A percentile compares a stretch with the other conserved stretches of the same genome.
phyloP scores from a whole-genome alignment of 1,140 invertebrate genomes.

The Teleogryllus occipitalis region DNA sequence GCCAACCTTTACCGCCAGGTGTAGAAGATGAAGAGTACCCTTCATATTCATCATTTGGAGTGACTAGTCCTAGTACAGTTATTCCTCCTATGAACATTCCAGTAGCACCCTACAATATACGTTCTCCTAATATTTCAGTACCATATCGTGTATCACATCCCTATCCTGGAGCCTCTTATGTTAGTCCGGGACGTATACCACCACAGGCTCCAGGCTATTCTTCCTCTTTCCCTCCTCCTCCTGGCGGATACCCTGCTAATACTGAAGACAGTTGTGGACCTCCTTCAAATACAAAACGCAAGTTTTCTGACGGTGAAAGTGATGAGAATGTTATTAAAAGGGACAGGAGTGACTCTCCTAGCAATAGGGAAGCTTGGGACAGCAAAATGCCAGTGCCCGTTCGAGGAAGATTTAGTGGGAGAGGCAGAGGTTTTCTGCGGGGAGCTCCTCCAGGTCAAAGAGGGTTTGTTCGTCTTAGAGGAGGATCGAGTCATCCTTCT shows the following conservation, averaged over 20 bases:
- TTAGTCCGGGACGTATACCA: background rate
- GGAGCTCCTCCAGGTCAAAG: constrained; percentile 4
- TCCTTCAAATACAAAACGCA: background rate
- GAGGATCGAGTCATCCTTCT: background rate
- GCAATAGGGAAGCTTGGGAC: constrained; percentile 10
- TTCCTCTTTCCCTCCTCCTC: background rate
- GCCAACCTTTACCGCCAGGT: constrained; percentile 20
- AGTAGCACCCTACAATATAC: background rate
- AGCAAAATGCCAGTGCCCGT: constrained; percentile 12
- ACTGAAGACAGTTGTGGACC: background rate
- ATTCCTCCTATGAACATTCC: background rate
- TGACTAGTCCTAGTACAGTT: background rate
- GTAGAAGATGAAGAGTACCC: constrained; percentile 18
- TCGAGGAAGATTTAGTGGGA: constrained; percentile 7
- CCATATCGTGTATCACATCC: background rate
- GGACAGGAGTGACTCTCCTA: background rate
- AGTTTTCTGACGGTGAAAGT: background rate
- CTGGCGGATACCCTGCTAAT: constrained; percentile 6
- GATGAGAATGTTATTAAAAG: background rate
- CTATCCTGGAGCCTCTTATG: background rate
- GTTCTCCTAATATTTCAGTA: background rate
- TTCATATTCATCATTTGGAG: constrained; percentile 1
- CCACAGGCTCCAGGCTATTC: constrained; percentile 2
- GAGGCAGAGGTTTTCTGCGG: background rate
- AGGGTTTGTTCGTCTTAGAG: background rate